Evolutionary conservation across 2,888 invertebrate species (phyloP), one percentile per base, ranked within the genome.

Genomic region (Miltochrista miniata): DNA sequence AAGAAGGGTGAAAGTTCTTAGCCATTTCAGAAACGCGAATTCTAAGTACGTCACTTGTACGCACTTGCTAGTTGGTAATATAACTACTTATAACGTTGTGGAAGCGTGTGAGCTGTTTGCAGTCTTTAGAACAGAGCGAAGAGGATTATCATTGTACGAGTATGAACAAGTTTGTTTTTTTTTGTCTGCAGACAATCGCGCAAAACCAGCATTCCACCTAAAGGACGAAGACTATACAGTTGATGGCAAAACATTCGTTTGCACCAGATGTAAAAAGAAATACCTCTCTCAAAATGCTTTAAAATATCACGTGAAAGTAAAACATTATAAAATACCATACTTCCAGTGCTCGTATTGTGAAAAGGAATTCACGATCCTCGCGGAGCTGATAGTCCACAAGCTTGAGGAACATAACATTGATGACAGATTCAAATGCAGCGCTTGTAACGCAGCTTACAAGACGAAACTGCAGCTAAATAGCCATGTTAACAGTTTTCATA

Each of bases 271-370:
- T 59, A 78, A 81, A 10, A 84, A 79, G 42, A 52, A 47, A 2
- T 87, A 84, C 18, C 2, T n/a, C n/a, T 55, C 67, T 72, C 44
- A 84, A 82, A 53, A 40, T 68, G 2, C 66, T 0, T 55, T 87
- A 0, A 64, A 73, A 5, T 74, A 68, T 45, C 87, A 87, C 39
- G 60, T 87, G 8, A 83, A 81, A 56, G 73, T 74, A 0, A 82
- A 81, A 54, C 88, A 87, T 35, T 87, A 85, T 49, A 24, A 24
- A 24, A 4, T 24, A 24, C 18, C 18, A 24, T 63, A 69, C 14
- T 79, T 60, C 54, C 39, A 34, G 0, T 87, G 87, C 33, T 57
- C 73, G 0, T 63, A 74, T n/a, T 87, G 87, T 54, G 45, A 55
- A 0, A 71, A 76, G 31, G 68, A 63, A 3, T 85, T 86, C 57